phyloP scores from a whole-genome alignment of 2,888 invertebrate species.

The Phyto melanocephala region DNA sequence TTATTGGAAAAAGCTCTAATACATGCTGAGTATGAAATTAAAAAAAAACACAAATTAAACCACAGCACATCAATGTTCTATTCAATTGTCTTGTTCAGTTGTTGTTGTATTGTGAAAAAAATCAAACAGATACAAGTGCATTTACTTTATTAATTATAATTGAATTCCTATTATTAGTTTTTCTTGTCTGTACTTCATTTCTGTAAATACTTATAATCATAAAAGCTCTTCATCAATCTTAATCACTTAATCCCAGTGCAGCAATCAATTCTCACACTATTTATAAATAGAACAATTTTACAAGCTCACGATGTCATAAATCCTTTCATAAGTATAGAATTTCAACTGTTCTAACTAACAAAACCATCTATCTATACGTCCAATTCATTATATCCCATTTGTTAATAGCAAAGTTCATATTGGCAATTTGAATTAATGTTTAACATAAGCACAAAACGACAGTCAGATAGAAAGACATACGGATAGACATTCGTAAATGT shows the following conservation, averaged over 20 bases:
- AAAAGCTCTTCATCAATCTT: slow-evolving; percentile 44
- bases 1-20: too few relatives aligned
- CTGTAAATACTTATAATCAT: not conserved
- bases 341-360: slow-evolving; percentile 6
- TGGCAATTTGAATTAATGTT: slow-evolving; percentile 51
- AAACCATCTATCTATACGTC: not conserved
- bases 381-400: slow-evolving; percentile 15
- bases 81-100: too few relatives aligned
- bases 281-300: slow-evolving; percentile 15
- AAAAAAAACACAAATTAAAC: too few relatives aligned
- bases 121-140: too few relatives aligned
- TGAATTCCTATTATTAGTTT: not conserved
- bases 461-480: not conserved
- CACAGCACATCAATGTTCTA: too few relatives aligned
- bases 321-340: slow-evolving; percentile 51
- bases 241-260: slow-evolving; percentile 17
- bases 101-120: too few relatives aligned
- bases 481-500: not conserved
- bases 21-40: too few relatives aligned
- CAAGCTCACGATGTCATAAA: slow-evolving; percentile 52
- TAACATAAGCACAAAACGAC: slow-evolving; percentile 19
- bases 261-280: slow-evolving; percentile 33
- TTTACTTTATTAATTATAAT: not conserved
- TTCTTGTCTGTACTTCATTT: not conserved
- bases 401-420: slow-evolving; percentile 49